phyloP scores from a whole-genome alignment of 2,113 vertebrate species.

The Antigone vipio region DNA sequence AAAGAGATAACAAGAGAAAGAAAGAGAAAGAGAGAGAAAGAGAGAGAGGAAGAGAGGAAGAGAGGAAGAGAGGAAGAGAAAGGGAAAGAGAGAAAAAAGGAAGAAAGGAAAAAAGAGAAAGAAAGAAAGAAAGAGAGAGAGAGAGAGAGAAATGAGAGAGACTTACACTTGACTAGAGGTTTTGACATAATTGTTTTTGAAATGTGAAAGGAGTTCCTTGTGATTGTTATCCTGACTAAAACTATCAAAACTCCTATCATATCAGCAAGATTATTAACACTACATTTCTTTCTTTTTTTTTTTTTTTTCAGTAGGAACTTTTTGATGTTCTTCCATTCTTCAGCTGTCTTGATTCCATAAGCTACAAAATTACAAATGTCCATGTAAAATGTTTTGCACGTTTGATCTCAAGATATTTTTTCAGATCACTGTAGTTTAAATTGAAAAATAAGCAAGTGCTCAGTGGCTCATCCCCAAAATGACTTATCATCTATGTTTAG shows the following conservation, averaged over 20 bases:
- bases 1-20: too few species aligned
- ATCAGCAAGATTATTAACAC: not conserved
- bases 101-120: too few species aligned
- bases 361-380: not conserved
- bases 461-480: rapidly evolving
- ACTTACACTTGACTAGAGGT: rapidly evolving
- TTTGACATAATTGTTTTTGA: not conserved
- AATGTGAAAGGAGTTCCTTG: not conserved
- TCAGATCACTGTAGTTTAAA: not conserved
- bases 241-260: not conserved
- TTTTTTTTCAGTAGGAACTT: not conserved
- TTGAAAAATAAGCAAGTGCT: not conserved
- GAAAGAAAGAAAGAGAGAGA: rapidly evolving
- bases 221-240: not conserved
- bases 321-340: rapidly evolving
- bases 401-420: not conserved
- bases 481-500: not conserved
- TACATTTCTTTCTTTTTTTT: too few species aligned
- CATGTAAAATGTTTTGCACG: rapidly evolving
- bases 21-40: rapidly evolving
- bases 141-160: not conserved
- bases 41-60: rapidly evolving
- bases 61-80: rapidly evolving
- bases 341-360: not conserved
- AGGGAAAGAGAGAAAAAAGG: rapidly evolving